A percentile compares a stretch with the other conserved stretches of the same genome.
Evolutionary conservation across 2,888 invertebrate genomes (phyloP).

Genomic region (Lasioglossum leucozonium): DNA sequence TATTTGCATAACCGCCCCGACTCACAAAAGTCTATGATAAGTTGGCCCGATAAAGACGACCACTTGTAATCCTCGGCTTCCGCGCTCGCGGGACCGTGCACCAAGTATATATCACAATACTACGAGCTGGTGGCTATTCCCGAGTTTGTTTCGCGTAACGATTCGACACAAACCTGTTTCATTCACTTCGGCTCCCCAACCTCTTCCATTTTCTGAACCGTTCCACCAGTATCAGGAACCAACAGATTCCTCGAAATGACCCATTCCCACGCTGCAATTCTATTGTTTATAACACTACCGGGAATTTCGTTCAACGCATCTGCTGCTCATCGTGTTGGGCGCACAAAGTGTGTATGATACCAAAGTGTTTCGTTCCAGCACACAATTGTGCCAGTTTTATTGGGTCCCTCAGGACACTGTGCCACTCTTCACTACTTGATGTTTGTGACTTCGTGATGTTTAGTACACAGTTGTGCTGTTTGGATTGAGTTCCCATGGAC

Average conservation of each 20-base stretch:
- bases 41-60: constrained; percentile 74
- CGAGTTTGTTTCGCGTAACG: constrained; percentile 53
- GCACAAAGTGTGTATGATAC: not conserved
- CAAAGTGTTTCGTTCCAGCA: too few relatives aligned
- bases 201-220: not conserved
- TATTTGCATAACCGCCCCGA: constrained; percentile 74
- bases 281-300: not conserved
- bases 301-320: not conserved
- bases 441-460: too few relatives aligned
- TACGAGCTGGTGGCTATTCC: constrained; percentile 59
- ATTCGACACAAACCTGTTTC: constrained; percentile 12
- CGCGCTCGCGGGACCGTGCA: constrained; percentile 70
- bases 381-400: too few relatives aligned
- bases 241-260: not conserved
- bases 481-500: too few relatives aligned
- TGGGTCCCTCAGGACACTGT: too few relatives aligned
- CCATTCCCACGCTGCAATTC: not conserved
- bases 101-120: constrained; percentile 62
- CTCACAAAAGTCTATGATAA: constrained; percentile 75
- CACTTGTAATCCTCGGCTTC: constrained; percentile 74
- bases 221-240: not conserved
- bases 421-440: too few relatives aligned
- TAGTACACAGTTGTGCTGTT: too few relatives aligned
- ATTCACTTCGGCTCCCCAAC: not conserved
- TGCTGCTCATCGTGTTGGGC: not conserved